These are phyloP conservation scores for Mus musculus DNA, from an alignment of 2,113 vertebrate species.

Conservation along the genomic window GRCm39 chr1:91311501-91312000, in stretches of 20 bases:
- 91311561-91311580: neutral
- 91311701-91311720: neutral
- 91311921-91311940: neutral
- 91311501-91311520: neutral
- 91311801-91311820: neutral
- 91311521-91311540: neutral
- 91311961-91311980: neutral
- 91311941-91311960: neutral
- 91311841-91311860: neutral
- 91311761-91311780: neutral
- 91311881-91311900: neutral
- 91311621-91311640: neutral
- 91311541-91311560: neutral
- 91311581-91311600: neutral
- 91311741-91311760: no score
- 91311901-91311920: neutral
- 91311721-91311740: neutral
- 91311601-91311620: neutral
- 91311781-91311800: neutral
- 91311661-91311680: neutral
- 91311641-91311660: no score
- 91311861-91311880: neutral
- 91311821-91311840: neutral
- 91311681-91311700: neutral
- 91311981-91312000: neutral